These are phyloP conservation scores for Ptilonorhynchus violaceus DNA, from an alignment of 2,113 vertebrate species.

Conservation along the genomic window DNA sequence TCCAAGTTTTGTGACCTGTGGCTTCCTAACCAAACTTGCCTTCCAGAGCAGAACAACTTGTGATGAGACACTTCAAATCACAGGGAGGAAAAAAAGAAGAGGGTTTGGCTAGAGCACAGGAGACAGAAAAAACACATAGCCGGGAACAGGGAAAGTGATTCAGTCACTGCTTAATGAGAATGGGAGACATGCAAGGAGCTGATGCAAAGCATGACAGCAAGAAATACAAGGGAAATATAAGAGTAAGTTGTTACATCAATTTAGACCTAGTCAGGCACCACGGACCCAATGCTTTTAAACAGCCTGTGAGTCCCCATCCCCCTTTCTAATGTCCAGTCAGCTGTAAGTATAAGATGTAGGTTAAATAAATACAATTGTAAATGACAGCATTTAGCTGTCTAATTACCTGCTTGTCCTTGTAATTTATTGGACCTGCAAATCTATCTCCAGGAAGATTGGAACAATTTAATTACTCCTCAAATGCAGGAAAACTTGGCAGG, in stretches of 20 bases:
- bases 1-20: background rate
- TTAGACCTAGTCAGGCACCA: background rate
- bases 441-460: background rate
- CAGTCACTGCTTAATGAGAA: background rate
- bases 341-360: background rate
- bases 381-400: conserved; percentile 6
- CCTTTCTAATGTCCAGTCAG: background rate
- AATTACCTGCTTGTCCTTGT: background rate
- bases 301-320: background rate
- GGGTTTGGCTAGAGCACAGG: background rate
- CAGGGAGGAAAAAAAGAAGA: background rate
- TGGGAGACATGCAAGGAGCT: background rate
- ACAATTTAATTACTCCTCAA: conserved; percentile 17
- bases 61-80: background rate
- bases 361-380: conserved; percentile 8
- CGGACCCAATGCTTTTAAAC: background rate
- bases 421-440: conserved; percentile 25
- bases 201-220: background rate
- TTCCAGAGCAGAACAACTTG: background rate
- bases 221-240: background rate
- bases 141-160: background rate
- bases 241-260: background rate
- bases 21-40: background rate
- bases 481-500: background rate
- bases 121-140: background rate